Base-by-base conservation (phyloP, 2,113 vertebrate species). In the Rhinoptilus africanus region DNA sequence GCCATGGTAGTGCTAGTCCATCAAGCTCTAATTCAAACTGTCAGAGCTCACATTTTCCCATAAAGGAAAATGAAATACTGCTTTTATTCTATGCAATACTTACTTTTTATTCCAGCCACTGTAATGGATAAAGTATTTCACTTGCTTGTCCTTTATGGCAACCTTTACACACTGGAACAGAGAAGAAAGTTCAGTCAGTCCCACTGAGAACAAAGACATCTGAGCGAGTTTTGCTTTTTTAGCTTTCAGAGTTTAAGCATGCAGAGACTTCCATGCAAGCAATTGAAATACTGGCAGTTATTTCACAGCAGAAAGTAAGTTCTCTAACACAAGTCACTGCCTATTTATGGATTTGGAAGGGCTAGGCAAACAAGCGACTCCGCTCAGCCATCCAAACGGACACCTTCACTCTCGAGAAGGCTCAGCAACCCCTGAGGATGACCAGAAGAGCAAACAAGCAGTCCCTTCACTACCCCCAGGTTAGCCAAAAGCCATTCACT, bases 101-200 rank as follows among this genome's bases (percentile, higher is more conserved):
- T 98, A 99, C 99, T 99, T 99, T 96, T 99, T 99, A 98, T 99
- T 99, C 99, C 99, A 99, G 60, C 99, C 99, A 94, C 99, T 99
- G 98, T 99, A 99, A 99, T 99, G 99, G 98, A 99, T 99, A 45
- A 99, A 99, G 98, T 99, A 99, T 96, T 99, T 99, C 97, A 99
- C 99, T 98, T 99, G 99, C 97, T 99, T 99, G 97, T 99, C 99
- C 98, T 99, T 99, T 98, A 99, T 99, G 97, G 98, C 99, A 98
- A 99, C 99, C 96, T 99, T 99, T 95, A 99, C 99, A 98, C 99
- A 99, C 99, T 99, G 98, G 23, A 98, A 98, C 17, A 88, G 86
- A 97, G 64, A 95, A 83, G 71, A 92, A 75, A 85, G 73, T 26
- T 67, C 77, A 26, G 68, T 95, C 62, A 96, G 51, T 53, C 24